phyloP scores from a whole-genome alignment of 2,888 invertebrate genomes.

The Coremacera marginata region DNA sequence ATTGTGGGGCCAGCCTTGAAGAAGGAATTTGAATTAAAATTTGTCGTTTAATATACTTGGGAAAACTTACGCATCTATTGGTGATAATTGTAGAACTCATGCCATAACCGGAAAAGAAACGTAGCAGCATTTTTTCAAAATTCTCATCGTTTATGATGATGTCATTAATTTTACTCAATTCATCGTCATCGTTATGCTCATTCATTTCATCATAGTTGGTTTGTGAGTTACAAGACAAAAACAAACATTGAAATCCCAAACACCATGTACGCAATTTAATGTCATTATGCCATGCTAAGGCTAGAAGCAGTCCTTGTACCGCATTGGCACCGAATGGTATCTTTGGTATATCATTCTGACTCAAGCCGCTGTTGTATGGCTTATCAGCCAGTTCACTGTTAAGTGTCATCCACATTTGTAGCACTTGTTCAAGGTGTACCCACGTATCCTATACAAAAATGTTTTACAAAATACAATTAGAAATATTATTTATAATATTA shows the following conservation, averaged over 20 bases:
- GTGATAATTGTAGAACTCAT: conserved; percentile 67
- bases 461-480: too few relatives aligned
- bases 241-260: conserved; percentile 78
- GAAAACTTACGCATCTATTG: conserved; percentile 65
- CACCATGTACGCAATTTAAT: conserved; percentile 82
- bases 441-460: conserved; percentile 73
- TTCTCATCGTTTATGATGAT: conserved; percentile 75
- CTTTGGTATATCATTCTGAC: conserved; percentile 73
- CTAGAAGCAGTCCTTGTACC: conserved; percentile 76
- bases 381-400: conserved; percentile 74
- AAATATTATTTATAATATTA: conserved; percentile 4
- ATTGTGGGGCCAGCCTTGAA: conserved; percentile 81
- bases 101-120: conserved; percentile 77
- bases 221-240: conserved; percentile 77
- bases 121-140: conserved; percentile 75
- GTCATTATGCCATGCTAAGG: conserved; percentile 77
- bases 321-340: conserved; percentile 77
- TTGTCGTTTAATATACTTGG: too few relatives aligned
- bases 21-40: too few relatives aligned
- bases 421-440: conserved; percentile 84
- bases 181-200: conserved; percentile 57
- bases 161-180: conserved; percentile 70
- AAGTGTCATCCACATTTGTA: conserved; percentile 89
- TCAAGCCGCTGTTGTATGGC: conserved; percentile 71
- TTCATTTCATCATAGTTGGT: conserved; percentile 61